Conservation (phyloP, 2,888 invertebrate species). For the Pelosia muscerda region DNA sequence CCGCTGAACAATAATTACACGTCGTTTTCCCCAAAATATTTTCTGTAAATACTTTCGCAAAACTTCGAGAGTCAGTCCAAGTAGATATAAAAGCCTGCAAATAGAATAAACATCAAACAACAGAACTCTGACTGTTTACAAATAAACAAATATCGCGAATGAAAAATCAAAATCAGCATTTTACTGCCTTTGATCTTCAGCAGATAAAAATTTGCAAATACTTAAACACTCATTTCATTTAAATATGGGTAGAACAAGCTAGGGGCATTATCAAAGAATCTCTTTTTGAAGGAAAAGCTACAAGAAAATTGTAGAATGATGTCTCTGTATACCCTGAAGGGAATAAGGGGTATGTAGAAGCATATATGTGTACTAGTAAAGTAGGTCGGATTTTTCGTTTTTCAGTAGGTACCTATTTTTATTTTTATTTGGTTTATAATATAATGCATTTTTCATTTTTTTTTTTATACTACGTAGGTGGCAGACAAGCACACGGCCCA, state of each 20-base stretch:
- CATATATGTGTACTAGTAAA: neutral
- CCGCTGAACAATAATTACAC: neutral
- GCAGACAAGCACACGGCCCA: too few species aligned
- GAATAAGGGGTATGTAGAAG: neutral
- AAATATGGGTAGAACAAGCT: neutral
- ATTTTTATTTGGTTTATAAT: neutral
- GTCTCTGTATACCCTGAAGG: neutral
- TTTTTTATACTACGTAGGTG: too few species aligned
- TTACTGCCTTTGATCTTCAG: slow-evolving; percentile 21
- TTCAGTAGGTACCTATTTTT: neutral
- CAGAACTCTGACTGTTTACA: slow-evolving; percentile 45
- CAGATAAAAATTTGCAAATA: slow-evolving; percentile 48
- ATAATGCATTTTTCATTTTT: neutral
- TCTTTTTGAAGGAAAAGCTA: neutral
- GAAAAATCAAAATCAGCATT: slow-evolving; percentile 41
- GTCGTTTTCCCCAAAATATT: slow-evolving; percentile 5
- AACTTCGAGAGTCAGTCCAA: slow-evolving; percentile 18
- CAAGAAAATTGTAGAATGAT: neutral
- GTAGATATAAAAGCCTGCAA: slow-evolving; percentile 22
- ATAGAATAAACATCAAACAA: slow-evolving; percentile 35
- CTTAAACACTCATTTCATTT: slow-evolving; percentile 12
- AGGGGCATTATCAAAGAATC: neutral
- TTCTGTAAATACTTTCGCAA: slow-evolving; percentile 20
- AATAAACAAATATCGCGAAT: slow-evolving; percentile 43
- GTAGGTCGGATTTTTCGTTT: neutral